Conservation (phyloP, 2,113 vertebrate genomes). For the Plecotus auritus region DNA sequence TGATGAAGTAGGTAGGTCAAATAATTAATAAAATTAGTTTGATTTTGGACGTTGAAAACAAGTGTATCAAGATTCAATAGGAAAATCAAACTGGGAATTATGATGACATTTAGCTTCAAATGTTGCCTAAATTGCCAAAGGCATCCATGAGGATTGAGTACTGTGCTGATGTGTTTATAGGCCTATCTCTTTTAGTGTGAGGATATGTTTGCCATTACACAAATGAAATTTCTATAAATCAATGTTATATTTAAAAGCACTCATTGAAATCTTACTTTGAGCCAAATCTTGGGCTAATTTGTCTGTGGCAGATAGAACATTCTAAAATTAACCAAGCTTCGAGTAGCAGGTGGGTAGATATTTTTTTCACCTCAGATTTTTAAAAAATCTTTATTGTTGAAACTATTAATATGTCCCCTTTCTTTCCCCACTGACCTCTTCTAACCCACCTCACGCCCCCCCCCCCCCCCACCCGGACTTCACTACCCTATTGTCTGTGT, state of each 20-base stretch:
- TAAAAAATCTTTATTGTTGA: not conserved
- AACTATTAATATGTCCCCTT: no score
- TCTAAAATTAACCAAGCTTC: not conserved
- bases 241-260: not conserved
- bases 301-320: not conserved
- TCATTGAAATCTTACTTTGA: not conserved
- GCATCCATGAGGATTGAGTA: not conserved
- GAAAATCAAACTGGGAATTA: not conserved
- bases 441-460: no score
- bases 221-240: slow-evolving; percentile 24
- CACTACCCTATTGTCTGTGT: no score
- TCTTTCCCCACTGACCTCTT: no score
- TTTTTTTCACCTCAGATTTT: not conserved
- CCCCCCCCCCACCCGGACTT: no score
- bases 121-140: not conserved
- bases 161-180: not conserved
- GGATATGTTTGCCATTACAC: not conserved
- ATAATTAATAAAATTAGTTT: slow-evolving; percentile 5
- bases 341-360: not conserved
- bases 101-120: not conserved
- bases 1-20: not conserved
- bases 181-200: not conserved
- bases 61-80: not conserved
- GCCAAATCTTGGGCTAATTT: not conserved
- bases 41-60: not conserved